Conservation (phyloP, 2,888 invertebrate genomes). For the Pristionchus entomophagus region DNA sequence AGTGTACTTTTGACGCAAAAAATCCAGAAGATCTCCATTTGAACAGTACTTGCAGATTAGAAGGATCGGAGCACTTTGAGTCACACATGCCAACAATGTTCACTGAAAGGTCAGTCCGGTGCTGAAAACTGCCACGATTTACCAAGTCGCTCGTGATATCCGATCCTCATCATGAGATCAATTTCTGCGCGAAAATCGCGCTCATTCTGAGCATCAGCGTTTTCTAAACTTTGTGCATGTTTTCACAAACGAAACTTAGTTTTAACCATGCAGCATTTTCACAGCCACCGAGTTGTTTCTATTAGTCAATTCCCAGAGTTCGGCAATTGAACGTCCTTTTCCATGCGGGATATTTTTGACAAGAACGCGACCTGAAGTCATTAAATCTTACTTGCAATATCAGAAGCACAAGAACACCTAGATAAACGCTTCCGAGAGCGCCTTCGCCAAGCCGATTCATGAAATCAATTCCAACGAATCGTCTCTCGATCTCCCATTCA, state of each 20-base stretch:
- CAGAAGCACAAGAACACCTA: neutral
- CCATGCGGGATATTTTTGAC: neutral
- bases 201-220: neutral
- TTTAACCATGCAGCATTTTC: neutral
- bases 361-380: neutral
- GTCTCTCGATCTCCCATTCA: slow-evolving; percentile 15
- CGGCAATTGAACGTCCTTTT: neutral
- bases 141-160: slow-evolving; percentile 41
- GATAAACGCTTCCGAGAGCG: neutral
- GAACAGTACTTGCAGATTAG: slow-evolving; percentile 25
- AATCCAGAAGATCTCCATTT: slow-evolving; percentile 22
- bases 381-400: neutral
- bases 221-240: neutral
- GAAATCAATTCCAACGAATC: neutral
- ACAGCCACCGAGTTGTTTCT: neutral
- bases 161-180: slow-evolving; percentile 7
- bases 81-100: slow-evolving; percentile 33
- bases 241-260: neutral
- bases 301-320: neutral
- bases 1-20: neutral
- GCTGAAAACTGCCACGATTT: no score
- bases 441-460: neutral
- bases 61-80: neutral
- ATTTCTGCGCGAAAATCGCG: neutral
- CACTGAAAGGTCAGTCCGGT: neutral